phyloP scores from a whole-genome alignment of 2,797 vertebrate species.

The Phrynocephalus vlangalii region DNA sequence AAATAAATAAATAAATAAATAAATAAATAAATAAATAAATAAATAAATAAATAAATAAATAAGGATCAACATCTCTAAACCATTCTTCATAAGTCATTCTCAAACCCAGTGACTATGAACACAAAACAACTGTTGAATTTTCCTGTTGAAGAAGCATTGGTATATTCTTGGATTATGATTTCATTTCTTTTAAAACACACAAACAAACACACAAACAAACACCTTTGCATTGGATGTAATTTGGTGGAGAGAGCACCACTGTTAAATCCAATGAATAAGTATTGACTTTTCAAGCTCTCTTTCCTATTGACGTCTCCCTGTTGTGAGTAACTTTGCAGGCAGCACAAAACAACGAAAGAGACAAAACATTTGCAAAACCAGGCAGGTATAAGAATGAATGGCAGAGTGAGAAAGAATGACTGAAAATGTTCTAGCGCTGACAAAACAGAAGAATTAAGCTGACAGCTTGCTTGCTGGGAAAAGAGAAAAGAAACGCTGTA shows the following conservation, averaged over 20 bases:
- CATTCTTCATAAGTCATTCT: neutral
- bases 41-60: no score
- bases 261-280: slow-evolving; percentile 8
- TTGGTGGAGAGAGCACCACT: neutral
- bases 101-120: slow-evolving; percentile 41
- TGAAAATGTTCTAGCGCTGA: neutral
- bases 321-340: neutral
- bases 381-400: slow-evolving; percentile 38
- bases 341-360: neutral
- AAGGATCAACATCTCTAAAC: no score
- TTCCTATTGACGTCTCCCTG: slow-evolving; percentile 26
- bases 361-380: neutral
- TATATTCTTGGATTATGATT: slow-evolving; percentile 49
- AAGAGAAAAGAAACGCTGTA: neutral
- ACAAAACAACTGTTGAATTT: slow-evolving; percentile 30
- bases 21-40: no score
- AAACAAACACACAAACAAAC: no score
- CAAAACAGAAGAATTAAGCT: neutral
- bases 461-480: neutral
- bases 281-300: slow-evolving; percentile 10
- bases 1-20: no score
- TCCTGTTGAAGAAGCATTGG: slow-evolving; percentile 43
- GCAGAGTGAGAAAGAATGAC: slow-evolving; percentile 8
- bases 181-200: neutral
- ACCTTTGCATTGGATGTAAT: slow-evolving; percentile 24